A percentile compares a stretch with the other conserved stretches of the same genome.
Conservation (phyloP, 2,797 vertebrate genomes). For the Pelodytes ibericus region DNA sequence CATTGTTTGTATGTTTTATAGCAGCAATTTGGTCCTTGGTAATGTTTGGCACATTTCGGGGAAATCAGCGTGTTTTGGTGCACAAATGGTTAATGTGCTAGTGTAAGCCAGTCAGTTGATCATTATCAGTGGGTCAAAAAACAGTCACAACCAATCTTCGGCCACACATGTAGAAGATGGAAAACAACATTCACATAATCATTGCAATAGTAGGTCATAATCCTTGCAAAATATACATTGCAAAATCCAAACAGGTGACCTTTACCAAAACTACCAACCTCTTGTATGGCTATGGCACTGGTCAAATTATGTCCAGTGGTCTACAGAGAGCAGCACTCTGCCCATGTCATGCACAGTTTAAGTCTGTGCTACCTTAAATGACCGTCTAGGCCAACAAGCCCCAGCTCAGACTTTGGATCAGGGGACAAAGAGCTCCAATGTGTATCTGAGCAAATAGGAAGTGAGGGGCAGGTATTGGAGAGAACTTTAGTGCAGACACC, state of each 20-base stretch:
- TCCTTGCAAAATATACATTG: background rate
- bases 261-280: too few species aligned
- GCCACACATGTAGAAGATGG: background rate
- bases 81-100: background rate
- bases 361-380: constrained; percentile 90
- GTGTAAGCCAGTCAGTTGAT: background rate
- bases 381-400: constrained; percentile 84
- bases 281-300: background rate
- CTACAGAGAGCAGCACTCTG: background rate
- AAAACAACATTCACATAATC: background rate
- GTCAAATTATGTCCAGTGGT: background rate
- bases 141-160: background rate
- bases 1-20: constrained; percentile 27
- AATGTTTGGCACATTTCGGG: constrained; percentile 41
- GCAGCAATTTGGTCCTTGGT: constrained; percentile 34
- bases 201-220: background rate
- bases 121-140: background rate
- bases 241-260: too few species aligned
- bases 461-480: constrained; percentile 74
- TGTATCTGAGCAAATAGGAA: constrained; percentile 83
- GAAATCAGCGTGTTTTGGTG: background rate
- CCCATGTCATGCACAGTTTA: background rate
- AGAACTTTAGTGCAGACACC: constrained; percentile 75
- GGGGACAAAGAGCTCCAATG: constrained; percentile 94
- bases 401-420: constrained; percentile 95